Evolutionary conservation across 2,888 invertebrate species (phyloP).

Genomic region (Hydraecia micacea): DNA sequence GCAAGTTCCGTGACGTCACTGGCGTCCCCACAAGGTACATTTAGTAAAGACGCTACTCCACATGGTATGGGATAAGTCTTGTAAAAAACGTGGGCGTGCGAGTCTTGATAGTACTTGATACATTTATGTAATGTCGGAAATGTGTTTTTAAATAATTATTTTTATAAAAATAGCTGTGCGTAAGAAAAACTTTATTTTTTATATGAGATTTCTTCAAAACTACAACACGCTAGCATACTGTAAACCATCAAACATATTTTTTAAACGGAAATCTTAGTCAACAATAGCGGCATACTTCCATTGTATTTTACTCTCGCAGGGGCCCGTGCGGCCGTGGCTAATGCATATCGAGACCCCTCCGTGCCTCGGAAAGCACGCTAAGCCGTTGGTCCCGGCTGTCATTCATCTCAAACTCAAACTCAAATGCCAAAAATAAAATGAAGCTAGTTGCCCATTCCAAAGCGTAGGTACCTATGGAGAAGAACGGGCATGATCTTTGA

Average conservation of each 20-base stretch:
- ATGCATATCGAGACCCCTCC: no score
- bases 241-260: neutral
- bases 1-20: no score
- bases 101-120: neutral
- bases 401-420: no score
- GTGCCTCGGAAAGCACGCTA: no score
- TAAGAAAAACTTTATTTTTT: neutral
- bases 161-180: neutral
- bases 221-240: neutral
- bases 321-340: no score
- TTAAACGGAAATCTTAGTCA: neutral
- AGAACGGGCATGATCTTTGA: no score
- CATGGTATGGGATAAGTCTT: conserved; percentile 23
- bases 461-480: no score
- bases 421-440: no score
- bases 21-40: no score
- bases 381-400: no score
- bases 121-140: neutral
- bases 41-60: no score
- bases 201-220: neutral
- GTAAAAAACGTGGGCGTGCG: conserved; percentile 12
- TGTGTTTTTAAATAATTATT: neutral
- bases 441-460: no score
- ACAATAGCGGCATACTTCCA: neutral
- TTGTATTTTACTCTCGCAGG: neutral